phyloP scores from a whole-genome alignment of 2,113 vertebrate species.

The Seriola rivoliana region DNA sequence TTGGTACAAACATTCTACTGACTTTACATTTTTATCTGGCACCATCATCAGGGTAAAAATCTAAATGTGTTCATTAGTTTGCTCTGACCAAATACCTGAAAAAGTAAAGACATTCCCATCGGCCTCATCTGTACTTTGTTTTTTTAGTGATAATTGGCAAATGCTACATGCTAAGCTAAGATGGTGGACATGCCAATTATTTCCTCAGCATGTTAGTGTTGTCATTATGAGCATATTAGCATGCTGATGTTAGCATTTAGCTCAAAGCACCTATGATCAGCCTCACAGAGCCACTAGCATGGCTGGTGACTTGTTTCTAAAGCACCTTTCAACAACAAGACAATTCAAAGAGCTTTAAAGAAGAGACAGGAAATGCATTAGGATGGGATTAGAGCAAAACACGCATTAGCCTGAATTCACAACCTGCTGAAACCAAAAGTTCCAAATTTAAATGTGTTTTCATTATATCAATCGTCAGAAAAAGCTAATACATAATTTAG shows the following conservation, averaged over 20 bases:
- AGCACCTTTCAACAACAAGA: neutral
- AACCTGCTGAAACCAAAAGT: neutral
- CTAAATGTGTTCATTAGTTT: neutral
- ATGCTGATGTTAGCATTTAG: neutral
- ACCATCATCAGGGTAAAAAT: neutral
- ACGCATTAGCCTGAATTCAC: neutral
- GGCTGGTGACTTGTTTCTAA: neutral
- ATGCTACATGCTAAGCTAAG: neutral
- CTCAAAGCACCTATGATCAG: neutral
- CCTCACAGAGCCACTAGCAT: neutral
- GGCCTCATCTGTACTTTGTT: neutral
- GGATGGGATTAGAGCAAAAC: neutral
- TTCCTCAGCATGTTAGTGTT: neutral
- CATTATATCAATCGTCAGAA: neutral
- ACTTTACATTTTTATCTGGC: neutral
- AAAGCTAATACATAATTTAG: neutral
- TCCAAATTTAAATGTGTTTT: neutral
- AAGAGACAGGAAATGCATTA: neutral
- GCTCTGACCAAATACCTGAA: neutral
- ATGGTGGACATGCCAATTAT: neutral
- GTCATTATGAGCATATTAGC: neutral
- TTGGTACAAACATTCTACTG: neutral
- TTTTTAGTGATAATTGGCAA: neutral
- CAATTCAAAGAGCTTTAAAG: neutral
- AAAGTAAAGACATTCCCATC: neutral